These are phyloP conservation scores for Oryzaephilus surinamensis DNA, from an alignment of 1,140 invertebrate species.

Conservation along the genomic window DNA sequence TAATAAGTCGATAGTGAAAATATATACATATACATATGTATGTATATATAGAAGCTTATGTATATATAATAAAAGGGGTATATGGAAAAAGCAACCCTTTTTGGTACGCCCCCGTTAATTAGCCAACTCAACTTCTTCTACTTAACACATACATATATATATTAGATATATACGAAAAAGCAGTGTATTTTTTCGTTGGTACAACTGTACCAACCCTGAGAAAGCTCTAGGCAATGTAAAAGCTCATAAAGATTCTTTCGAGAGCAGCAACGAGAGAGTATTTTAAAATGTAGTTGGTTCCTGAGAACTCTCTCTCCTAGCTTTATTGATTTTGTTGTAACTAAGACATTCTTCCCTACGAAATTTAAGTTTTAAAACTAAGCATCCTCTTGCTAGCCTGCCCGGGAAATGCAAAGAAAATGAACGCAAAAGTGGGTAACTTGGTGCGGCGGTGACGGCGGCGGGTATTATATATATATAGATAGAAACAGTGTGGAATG, in stretches of 20 bases:
- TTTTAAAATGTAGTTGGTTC: constrained; percentile 33
- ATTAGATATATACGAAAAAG: too few relatives aligned
- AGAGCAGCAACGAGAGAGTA: constrained; percentile 17
- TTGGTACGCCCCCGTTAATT: too few relatives aligned
- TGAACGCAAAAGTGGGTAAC: constrained; percentile 21
- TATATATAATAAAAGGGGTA: too few relatives aligned
- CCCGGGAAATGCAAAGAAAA: constrained; percentile 34
- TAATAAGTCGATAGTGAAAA: too few relatives aligned
- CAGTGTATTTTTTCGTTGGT: constrained; percentile 7
- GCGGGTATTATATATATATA: neutral
- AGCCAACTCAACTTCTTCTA: too few relatives aligned
- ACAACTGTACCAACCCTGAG: constrained; percentile 7
- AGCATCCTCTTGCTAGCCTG: constrained; percentile 29
- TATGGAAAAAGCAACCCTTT: too few relatives aligned
- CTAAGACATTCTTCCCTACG: constrained; percentile 38
- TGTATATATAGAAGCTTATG: too few relatives aligned
- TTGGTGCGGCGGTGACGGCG: constrained; percentile 7
- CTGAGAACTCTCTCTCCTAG: constrained; percentile 22
- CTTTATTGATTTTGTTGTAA: constrained; percentile 37
- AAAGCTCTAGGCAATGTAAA: constrained; percentile 9
- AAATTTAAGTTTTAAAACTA: constrained; percentile 39
- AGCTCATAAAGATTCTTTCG: constrained; percentile 26
- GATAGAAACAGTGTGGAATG: neutral
- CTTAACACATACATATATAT: too few relatives aligned
- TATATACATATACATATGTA: too few relatives aligned